Evolutionary conservation across 2,797 vertebrate species (phyloP).

Genomic region (Gobio occitaniae): DNA sequence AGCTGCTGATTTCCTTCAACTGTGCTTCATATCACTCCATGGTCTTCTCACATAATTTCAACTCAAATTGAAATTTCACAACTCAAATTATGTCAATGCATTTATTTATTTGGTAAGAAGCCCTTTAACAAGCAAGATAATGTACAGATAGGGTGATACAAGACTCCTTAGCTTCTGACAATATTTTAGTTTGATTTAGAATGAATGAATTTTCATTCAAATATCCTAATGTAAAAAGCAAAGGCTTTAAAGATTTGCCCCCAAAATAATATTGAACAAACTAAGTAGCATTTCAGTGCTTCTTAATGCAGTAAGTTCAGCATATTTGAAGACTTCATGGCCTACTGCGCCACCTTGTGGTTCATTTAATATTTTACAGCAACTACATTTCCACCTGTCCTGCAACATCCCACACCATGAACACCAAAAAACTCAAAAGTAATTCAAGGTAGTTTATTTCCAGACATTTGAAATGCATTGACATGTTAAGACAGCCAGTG

Average conservation of each 20-base stretch:
- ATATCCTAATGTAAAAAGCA: background rate
- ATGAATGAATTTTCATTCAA: background rate
- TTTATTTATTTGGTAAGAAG: background rate
- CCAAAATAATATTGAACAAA: background rate
- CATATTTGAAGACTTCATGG: background rate
- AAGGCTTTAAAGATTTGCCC: background rate
- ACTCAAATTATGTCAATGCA: too few species aligned
- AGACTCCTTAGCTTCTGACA: background rate
- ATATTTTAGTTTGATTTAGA: background rate
- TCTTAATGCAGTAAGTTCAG: background rate
- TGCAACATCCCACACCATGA: background rate
- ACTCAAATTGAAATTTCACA: too few species aligned
- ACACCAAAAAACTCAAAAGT: background rate
- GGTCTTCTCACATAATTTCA: background rate
- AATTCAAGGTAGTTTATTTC: conserved; percentile 3
- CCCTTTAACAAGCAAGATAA: background rate
- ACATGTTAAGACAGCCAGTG: background rate
- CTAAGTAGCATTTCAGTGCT: too few species aligned
- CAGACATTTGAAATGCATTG: background rate
- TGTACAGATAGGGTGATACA: too few species aligned
- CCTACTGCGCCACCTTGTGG: conserved; percentile 23
- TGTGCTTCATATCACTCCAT: background rate
- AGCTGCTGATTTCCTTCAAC: background rate
- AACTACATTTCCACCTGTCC: background rate
- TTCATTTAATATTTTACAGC: background rate